phyloP scores from a whole-genome alignment of 2,797 vertebrate genomes.

The Philypnodon macrostomus region DNA sequence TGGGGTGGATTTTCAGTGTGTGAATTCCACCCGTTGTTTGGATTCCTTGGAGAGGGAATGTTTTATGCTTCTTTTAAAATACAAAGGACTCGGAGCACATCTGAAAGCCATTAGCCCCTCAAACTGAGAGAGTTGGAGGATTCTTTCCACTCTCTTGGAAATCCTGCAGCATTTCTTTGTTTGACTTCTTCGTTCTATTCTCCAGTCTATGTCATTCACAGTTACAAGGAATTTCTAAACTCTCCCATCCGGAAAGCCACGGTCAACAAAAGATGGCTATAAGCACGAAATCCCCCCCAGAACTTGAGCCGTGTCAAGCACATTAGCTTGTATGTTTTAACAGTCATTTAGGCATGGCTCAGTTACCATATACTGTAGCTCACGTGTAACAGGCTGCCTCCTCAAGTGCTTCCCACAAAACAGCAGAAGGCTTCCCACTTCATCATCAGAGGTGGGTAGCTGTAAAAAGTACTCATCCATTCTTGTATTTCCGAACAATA shows the following conservation, averaged over 20 bases:
- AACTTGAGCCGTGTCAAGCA: conserved; percentile 26
- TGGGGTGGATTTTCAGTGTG: conserved; percentile 48
- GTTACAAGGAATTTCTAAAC: conserved; percentile 64
- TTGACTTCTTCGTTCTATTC: conserved; percentile 43
- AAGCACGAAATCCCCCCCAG: conserved; percentile 47
- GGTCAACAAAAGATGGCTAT: conserved; percentile 35
- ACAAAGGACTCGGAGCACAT: conserved; percentile 70
- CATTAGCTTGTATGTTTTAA: conserved; percentile 55
- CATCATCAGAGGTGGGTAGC: no score
- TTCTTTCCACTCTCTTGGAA: conserved; percentile 74
- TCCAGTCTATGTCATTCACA: conserved; percentile 50
- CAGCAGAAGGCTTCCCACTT: conserved; percentile 36
- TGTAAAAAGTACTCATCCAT: no score
- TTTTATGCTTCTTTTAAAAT: conserved; percentile 77
- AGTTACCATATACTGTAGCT: conserved; percentile 36
- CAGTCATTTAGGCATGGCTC: conserved; percentile 43
- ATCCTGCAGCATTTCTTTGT: conserved; percentile 57
- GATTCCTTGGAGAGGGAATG: conserved; percentile 75
- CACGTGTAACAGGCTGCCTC: conserved; percentile 50
- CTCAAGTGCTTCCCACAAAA: conserved; percentile 42
- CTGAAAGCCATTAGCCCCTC: conserved; percentile 76
- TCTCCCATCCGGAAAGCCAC: conserved; percentile 50
- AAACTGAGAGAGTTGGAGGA: conserved; percentile 70
- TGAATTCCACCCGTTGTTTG: conserved; percentile 74
- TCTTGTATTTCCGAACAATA: no score